Percentiles rank a stretch among this genome's conserved stretches.
These are phyloP conservation scores for Anarsia innoxiella DNA, from an alignment of 2,888 invertebrate genomes.

Conservation along the genomic window DNA sequence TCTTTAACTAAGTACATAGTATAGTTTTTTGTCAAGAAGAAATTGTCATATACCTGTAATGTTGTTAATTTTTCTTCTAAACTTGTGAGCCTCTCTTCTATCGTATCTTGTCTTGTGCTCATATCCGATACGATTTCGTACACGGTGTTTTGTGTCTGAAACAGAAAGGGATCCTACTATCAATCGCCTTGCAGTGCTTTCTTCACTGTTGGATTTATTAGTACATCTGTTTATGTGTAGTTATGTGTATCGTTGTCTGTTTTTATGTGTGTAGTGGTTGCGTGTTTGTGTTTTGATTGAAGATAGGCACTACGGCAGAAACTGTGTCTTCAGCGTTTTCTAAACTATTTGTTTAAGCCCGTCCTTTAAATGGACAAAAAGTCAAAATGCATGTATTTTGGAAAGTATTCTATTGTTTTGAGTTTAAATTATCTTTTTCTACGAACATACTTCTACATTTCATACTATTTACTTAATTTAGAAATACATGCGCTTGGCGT, in stretches of 20 bases:
- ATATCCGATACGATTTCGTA: constrained; percentile 99
- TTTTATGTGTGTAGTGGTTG: too few species aligned
- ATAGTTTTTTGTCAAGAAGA: neutral
- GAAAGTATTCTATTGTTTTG: too few species aligned
- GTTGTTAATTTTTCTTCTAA: constrained; percentile 93
- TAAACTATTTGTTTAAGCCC: too few species aligned
- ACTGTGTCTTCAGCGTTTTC: too few species aligned
- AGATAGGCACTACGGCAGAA: too few species aligned
- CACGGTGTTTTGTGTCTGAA: constrained; percentile 97
- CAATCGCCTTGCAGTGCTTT: constrained; percentile 70
- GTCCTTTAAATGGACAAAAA: too few species aligned
- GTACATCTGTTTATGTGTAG: constrained; percentile 34
- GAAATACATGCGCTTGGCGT: constrained; percentile 26
- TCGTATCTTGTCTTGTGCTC: constrained; percentile 93
- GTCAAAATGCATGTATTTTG: too few species aligned
- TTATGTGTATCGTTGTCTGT: constrained; percentile 16
- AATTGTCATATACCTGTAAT: constrained; percentile 77
- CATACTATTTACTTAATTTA: constrained; percentile 14
- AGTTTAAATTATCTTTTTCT: too few species aligned
- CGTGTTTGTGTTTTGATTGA: too few species aligned
- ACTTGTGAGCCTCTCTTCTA: constrained; percentile 94
- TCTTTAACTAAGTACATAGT: too few species aligned
- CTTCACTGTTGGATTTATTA: constrained; percentile 46
- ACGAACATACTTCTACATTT: too few species aligned
- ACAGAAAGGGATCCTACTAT: constrained; percentile 74